Evolutionary conservation across 2,888 invertebrate species (phyloP).

Genomic region (Tipula unca): DNA sequence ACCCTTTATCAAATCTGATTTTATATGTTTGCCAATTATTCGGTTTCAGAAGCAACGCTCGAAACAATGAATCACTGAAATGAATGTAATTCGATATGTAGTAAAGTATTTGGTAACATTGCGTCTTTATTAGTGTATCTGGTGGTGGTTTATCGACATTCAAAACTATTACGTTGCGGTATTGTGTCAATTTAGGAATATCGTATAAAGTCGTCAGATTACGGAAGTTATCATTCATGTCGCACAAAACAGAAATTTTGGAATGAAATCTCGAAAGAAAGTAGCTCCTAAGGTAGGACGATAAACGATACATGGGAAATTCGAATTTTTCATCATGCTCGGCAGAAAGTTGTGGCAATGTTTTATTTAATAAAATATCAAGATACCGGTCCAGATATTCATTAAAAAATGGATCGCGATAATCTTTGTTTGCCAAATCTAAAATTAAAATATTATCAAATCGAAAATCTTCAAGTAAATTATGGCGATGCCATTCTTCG

Average conservation of each 20-base stretch:
- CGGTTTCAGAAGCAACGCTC: neutral
- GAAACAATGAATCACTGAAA: neutral
- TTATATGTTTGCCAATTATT: neutral
- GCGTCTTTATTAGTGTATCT: neutral
- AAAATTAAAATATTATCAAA: neutral
- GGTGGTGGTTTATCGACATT: neutral
- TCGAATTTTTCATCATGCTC: neutral
- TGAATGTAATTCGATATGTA: neutral
- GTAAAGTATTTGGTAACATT: neutral
- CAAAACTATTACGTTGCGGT: too few relatives aligned
- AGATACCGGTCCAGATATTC: neutral
- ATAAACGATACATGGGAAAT: neutral
- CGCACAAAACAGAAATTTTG: neutral
- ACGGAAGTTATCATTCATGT: too few relatives aligned
- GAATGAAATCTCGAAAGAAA: neutral
- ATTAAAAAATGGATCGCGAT: neutral
- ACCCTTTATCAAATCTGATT: neutral
- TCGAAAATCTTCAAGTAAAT: neutral
- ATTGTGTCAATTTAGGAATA: too few relatives aligned
- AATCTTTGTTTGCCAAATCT: neutral
- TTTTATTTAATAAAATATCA: neutral
- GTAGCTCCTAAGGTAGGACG: neutral
- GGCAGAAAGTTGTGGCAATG: neutral
- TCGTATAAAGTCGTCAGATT: too few relatives aligned
- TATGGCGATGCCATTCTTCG: neutral